phyloP scores from a whole-genome alignment of 2,888 invertebrate species.

The Zygothrica quintamaculata region DNA sequence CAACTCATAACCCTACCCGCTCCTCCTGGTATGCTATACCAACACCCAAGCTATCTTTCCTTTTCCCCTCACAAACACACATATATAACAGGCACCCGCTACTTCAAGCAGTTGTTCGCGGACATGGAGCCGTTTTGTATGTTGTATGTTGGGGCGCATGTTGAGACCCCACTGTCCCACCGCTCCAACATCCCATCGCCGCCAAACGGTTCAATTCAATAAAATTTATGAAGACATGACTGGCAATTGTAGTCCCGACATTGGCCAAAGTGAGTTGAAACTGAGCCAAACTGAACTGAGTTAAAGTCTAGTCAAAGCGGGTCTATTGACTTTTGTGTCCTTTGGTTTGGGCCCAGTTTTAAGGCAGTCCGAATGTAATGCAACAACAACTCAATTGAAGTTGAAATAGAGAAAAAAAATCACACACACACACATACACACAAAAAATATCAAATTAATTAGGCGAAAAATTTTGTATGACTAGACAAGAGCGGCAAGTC shows the following conservation, averaged over 20 bases:
- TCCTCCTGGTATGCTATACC: too few relatives aligned
- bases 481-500: constrained; percentile 47
- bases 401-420: too few relatives aligned
- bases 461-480: constrained; percentile 66
- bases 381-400: too few relatives aligned
- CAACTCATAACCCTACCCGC: constrained; percentile 2
- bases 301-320: constrained; percentile 18
- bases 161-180: too few relatives aligned
- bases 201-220: constrained; percentile 70
- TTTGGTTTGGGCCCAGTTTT: too few relatives aligned
- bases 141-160: constrained; percentile 71
- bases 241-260: constrained; percentile 74
- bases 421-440: too few relatives aligned
- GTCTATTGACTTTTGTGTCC: constrained; percentile 7
- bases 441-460: constrained; percentile 77
- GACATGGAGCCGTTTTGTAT: constrained; percentile 66
- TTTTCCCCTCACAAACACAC: constrained; percentile 1
- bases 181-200: too few relatives aligned
- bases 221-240: constrained; percentile 80
- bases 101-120: constrained; percentile 34
- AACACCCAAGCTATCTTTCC: background rate
- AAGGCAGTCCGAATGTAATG: too few relatives aligned
- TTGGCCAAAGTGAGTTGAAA: constrained; percentile 32
- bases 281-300: constrained; percentile 20
- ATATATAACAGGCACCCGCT: too few relatives aligned